Percentiles rank a stretch among this genome's conserved stretches.
These are phyloP conservation scores for Timandra comae DNA, from an alignment of 2,888 invertebrate species.

Conservation along the genomic window DNA sequence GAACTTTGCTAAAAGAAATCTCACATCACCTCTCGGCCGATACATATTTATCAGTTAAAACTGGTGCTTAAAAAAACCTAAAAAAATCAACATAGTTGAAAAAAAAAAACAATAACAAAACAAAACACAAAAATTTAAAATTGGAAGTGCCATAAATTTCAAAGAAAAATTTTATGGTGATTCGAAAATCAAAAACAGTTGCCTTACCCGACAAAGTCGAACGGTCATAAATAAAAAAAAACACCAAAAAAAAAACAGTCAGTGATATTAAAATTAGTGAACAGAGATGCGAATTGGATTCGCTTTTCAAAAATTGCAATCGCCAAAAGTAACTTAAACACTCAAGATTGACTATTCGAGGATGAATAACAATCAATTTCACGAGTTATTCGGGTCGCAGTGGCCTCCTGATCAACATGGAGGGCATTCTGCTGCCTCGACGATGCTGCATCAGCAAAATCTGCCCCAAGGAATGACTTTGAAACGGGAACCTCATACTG, in stretches of 20 bases:
- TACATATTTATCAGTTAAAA: constrained; percentile 69
- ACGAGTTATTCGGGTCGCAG: constrained; percentile 66
- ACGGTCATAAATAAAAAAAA: constrained; percentile 24
- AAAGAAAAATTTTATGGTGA: constrained; percentile 55
- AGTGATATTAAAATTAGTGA: constrained; percentile 51
- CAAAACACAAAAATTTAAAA: too few species aligned
- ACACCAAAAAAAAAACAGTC: constrained; percentile 31
- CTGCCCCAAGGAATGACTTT: constrained; percentile 52
- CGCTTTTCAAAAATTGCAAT: constrained; percentile 45
- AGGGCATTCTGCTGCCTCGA: constrained; percentile 64
- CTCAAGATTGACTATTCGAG: too few species aligned
- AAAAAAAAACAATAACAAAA: constrained; percentile 28
- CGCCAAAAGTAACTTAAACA: constrained; percentile 35
- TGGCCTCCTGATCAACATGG: constrained; percentile 73
- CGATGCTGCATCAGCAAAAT: constrained; percentile 65
- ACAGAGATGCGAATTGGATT: constrained; percentile 68
- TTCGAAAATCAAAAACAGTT: constrained; percentile 29
- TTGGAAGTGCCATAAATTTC: constrained; percentile 59
- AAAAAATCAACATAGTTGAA: constrained; percentile 64
- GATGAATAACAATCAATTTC: constrained; percentile 70
- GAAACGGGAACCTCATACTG: constrained; percentile 59
- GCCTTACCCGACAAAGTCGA: constrained; percentile 72
- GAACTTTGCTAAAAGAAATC: constrained; percentile 69
- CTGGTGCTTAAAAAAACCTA: constrained; percentile 32
- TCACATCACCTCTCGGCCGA: constrained; percentile 59